phyloP scores from a whole-genome alignment of 2,888 invertebrate species.

The Scelioninae gen. 2 region DNA sequence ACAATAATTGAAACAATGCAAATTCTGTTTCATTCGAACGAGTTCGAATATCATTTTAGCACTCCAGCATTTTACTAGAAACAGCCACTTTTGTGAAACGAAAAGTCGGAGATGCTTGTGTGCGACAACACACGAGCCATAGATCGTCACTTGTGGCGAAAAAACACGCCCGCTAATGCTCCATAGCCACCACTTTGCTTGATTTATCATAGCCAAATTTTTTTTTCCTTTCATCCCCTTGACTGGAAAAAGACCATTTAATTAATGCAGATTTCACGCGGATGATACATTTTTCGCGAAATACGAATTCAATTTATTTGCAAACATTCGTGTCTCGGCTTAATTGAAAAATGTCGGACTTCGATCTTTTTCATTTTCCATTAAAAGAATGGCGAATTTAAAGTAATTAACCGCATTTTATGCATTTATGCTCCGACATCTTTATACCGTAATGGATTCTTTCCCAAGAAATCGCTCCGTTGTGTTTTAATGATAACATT shows the following conservation, averaged over 20 bases:
- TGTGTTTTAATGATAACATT: slow-evolving; percentile 24
- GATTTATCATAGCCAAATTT: slow-evolving; percentile 28
- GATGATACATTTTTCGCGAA: slow-evolving; percentile 7
- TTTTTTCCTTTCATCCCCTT: not conserved
- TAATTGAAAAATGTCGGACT: slow-evolving; percentile 4
- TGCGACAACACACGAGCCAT: slow-evolving; percentile 12
- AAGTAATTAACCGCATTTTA: slow-evolving; percentile 8
- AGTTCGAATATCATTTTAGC: no score
- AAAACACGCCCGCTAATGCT: slow-evolving; percentile 23
- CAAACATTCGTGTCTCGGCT: no score
- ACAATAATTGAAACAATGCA: no score
- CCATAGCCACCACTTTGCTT: slow-evolving; percentile 4
- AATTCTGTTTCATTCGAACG: no score
- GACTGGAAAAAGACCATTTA: slow-evolving; percentile 18
- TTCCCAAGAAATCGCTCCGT: slow-evolving; percentile 11
- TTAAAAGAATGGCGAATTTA: slow-evolving; percentile 1
- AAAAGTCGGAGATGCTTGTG: slow-evolving; percentile 11
- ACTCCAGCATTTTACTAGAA: no score
- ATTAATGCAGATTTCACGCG: slow-evolving; percentile 18
- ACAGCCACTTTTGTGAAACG: not conserved
- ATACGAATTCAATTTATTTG: slow-evolving; percentile 11
- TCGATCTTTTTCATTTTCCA: not conserved
- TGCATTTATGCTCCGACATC: not conserved
- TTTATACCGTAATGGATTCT: slow-evolving; percentile 23
- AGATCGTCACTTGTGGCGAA: slow-evolving; percentile 22